Conservation (phyloP, 2,888 invertebrate species). For the Resseliella maxima region DNA sequence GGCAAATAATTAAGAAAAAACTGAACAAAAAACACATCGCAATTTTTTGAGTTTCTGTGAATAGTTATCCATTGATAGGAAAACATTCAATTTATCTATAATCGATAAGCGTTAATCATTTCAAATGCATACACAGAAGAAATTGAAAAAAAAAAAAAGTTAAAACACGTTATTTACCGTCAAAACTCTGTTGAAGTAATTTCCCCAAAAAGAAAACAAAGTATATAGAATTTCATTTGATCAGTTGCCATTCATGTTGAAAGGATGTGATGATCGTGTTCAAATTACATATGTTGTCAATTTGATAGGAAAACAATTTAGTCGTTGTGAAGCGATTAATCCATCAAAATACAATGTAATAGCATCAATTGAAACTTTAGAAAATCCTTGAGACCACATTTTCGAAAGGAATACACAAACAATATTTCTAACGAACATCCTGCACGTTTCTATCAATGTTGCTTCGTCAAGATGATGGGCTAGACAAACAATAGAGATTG, state of each 20-base stretch:
- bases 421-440: neutral
- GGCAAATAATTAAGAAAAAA: no score
- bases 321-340: neutral
- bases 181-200: neutral
- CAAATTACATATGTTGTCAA: conserved; percentile 12
- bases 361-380: conserved; percentile 25
- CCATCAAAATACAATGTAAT: neutral
- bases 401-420: neutral
- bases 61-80: no score
- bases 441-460: neutral
- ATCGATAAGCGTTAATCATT: no score
- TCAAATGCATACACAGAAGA: no score
- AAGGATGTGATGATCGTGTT: neutral
- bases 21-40: no score
- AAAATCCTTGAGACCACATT: neutral
- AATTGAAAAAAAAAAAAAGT: no score
- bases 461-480: no score
- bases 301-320: conserved; percentile 13
- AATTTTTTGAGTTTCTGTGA: no score
- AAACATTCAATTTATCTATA: no score
- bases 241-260: neutral
- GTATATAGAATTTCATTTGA: no score
- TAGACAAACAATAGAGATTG: neutral
- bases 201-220: no score
- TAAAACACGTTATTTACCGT: no score